Percentiles rank a stretch among this genome's conserved stretches.
Conservation (phyloP, 2,888 invertebrate genomes). For the Caenorhabditis wallacei region DNA sequence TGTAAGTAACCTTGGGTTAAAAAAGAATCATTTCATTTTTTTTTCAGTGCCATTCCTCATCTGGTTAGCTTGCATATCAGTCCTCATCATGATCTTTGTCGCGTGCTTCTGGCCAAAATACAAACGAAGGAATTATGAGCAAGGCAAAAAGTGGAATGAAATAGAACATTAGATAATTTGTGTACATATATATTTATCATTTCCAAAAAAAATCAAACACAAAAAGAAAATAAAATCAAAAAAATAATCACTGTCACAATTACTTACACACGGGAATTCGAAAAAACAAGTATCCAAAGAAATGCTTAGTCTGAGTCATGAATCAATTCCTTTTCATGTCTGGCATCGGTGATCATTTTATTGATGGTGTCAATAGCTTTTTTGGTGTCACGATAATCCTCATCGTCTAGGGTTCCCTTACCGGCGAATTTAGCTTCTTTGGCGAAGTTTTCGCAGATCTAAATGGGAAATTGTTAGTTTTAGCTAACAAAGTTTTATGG, state of each 20-base stretch:
- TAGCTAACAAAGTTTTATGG: too few species aligned
- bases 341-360: conserved; percentile 69
- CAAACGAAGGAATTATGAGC: conserved; percentile 76
- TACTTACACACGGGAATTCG: conserved; percentile 17
- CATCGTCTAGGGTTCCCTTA: conserved; percentile 71
- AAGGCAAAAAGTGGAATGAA: conserved; percentile 34
- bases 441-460: conserved; percentile 72
- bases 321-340: conserved; percentile 70
- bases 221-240: conserved; percentile 10
- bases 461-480: too few species aligned
- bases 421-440: conserved; percentile 76
- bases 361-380: conserved; percentile 72
- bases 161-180: conserved; percentile 2
- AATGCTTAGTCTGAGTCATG: conserved; percentile 38
- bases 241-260: conserved; percentile 11
- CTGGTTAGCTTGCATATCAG: conserved; percentile 72
- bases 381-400: conserved; percentile 73
- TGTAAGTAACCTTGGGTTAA: conserved; percentile 67
- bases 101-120: conserved; percentile 77
- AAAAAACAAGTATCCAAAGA: not conserved
- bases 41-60: conserved; percentile 76
- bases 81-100: conserved; percentile 69
- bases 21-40: not conserved
- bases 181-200: conserved; percentile 11
- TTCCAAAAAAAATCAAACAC: not conserved